These are phyloP conservation scores for Prorops nasuta DNA, from an alignment of 1,140 invertebrate species.

Conservation along the genomic window DNA sequence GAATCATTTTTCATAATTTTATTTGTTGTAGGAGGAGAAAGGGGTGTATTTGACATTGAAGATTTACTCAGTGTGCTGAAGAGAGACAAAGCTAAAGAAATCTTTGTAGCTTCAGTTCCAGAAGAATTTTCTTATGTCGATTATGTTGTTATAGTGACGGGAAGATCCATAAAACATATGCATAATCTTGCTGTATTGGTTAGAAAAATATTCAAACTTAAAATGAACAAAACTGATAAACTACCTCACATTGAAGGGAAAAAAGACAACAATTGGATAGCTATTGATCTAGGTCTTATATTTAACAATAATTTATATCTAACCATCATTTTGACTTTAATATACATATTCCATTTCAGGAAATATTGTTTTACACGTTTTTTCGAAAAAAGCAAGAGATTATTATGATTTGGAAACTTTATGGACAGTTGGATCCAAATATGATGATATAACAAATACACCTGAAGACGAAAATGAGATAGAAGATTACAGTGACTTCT, in stretches of 20 bases:
- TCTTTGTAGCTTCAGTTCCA: conserved; percentile 80
- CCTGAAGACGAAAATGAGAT: conserved; percentile 60
- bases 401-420: conserved; percentile 86
- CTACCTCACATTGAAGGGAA: conserved; percentile 78
- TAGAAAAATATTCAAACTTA: conserved; percentile 76
- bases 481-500: conserved; percentile 64
- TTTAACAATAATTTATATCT: conserved; percentile 2
- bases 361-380: conserved; percentile 90
- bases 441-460: conserved; percentile 69
- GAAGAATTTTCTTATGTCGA: conserved; percentile 75
- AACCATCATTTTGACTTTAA: conserved; percentile 35
- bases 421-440: conserved; percentile 82
- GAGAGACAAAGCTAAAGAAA: conserved; percentile 74
- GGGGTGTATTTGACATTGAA: conserved; percentile 83
- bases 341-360: conserved; percentile 56
- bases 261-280: conserved; percentile 78
- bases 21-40: conserved; percentile 67
- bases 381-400: conserved; percentile 67
- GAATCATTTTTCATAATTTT: too few relatives aligned
- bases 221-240: conserved; percentile 64
- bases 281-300: conserved; percentile 79
- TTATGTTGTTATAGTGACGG: conserved; percentile 77
- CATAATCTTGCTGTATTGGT: conserved; percentile 74
- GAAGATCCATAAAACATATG: conserved; percentile 73
- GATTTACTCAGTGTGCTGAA: conserved; percentile 76